These are phyloP conservation scores for Odontocerum albicorne DNA, from an alignment of 2,888 invertebrate genomes.

Conservation along the genomic window DNA sequence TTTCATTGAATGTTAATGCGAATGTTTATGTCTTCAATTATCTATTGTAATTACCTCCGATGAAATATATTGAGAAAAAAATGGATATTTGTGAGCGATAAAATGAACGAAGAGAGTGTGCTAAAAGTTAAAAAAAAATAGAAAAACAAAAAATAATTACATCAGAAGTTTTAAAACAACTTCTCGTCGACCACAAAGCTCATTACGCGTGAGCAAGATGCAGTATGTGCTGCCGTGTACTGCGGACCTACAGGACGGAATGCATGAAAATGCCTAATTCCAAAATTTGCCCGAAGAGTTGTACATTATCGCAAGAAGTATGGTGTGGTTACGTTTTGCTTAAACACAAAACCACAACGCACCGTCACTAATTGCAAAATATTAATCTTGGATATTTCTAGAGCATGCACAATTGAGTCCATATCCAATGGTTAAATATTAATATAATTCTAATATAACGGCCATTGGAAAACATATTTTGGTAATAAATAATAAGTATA, in stretches of 20 bases:
- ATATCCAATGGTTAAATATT: slow-evolving; percentile 1
- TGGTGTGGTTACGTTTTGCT: neutral
- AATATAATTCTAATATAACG: neutral
- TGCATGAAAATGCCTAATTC: too few species aligned
- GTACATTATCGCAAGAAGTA: too few species aligned
- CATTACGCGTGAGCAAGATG: neutral
- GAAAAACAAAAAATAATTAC: neutral
- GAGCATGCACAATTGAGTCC: neutral
- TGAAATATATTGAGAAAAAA: too few species aligned
- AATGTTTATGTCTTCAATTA: too few species aligned
- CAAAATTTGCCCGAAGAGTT: too few species aligned
- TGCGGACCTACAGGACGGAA: too few species aligned
- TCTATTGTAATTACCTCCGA: too few species aligned
- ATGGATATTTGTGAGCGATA: too few species aligned
- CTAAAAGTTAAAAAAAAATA: too few species aligned
- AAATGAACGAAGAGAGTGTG: too few species aligned
- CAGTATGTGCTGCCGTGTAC: slow-evolving; percentile 1
- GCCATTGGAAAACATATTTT: neutral
- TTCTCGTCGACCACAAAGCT: slow-evolving; percentile 1
- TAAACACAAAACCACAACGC: slow-evolving; percentile 4
- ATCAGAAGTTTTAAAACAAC: slow-evolving; percentile 5
- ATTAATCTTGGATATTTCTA: slow-evolving; percentile 5
- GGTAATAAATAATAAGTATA: neutral
- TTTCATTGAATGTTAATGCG: too few species aligned
- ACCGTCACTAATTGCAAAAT: slow-evolving; percentile 8